Conservation (phyloP, 2,797 vertebrate species). For the Selene dorsalis region DNA sequence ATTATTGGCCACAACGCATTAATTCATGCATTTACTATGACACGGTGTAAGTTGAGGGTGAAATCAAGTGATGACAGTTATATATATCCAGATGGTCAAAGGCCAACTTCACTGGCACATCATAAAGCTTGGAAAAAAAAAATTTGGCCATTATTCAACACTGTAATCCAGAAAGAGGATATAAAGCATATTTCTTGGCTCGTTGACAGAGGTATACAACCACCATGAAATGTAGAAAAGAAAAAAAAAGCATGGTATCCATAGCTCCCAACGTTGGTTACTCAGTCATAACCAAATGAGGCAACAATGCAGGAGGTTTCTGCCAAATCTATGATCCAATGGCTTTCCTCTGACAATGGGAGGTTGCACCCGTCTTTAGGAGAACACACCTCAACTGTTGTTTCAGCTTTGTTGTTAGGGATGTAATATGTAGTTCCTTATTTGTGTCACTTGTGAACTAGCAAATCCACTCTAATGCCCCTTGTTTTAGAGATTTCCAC, state of each 20-base stretch:
- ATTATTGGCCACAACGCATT: not conserved
- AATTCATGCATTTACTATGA: not conserved
- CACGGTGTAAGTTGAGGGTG: too few relatives aligned
- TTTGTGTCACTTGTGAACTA: slow-evolving; percentile 50
- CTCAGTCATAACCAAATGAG: slow-evolving; percentile 72
- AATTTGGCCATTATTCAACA: too few relatives aligned
- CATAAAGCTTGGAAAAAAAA: too few relatives aligned
- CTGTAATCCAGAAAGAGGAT: too few relatives aligned
- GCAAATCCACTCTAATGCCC: slow-evolving; percentile 26
- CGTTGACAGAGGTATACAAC: too few relatives aligned
- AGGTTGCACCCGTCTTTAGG: not conserved
- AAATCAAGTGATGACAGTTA: too few relatives aligned
- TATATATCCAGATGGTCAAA: too few relatives aligned
- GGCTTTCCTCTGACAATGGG: slow-evolving; percentile 14
- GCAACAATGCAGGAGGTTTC: slow-evolving; percentile 60
- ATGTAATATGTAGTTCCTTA: slow-evolving; percentile 45
- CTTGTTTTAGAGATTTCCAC: slow-evolving; percentile 40
- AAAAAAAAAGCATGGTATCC: too few relatives aligned
- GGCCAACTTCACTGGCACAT: too few relatives aligned
- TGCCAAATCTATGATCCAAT: slow-evolving; percentile 42
- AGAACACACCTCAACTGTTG: slow-evolving; percentile 28
- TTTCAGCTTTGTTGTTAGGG: slow-evolving; percentile 14
- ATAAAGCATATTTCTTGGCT: too few relatives aligned
- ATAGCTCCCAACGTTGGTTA: slow-evolving; percentile 57
- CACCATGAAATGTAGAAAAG: too few relatives aligned